Evolutionary conservation across 2,797 vertebrate species (phyloP).

Genomic region (Limosa lapponica): DNA sequence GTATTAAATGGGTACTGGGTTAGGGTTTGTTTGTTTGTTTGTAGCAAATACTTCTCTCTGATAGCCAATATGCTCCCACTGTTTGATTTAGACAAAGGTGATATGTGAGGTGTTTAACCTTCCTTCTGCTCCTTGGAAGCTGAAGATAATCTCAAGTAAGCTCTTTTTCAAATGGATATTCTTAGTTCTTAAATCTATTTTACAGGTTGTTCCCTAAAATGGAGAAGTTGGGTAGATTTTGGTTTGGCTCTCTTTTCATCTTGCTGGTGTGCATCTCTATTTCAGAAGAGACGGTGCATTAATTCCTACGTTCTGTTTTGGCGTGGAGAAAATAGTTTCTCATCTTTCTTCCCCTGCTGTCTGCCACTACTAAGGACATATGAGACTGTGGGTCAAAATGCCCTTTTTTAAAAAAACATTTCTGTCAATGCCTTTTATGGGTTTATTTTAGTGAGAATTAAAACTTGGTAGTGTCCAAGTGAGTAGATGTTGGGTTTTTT

Average conservation of each 20-base stretch:
- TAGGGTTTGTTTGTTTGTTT: neutral
- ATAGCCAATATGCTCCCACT: neutral
- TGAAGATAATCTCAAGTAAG: constrained; percentile 12
- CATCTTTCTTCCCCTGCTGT: neutral
- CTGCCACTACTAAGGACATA: neutral
- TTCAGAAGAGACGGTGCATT: neutral
- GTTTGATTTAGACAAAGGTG: neutral
- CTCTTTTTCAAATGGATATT: constrained; percentile 21
- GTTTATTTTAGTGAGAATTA: neutral
- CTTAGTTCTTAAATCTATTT: neutral
- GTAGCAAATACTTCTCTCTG: neutral
- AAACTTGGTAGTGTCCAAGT: neutral
- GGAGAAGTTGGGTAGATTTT: neutral
- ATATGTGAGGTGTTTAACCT: neutral
- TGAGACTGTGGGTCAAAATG: neutral
- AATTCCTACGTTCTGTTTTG: neutral
- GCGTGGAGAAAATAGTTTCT: neutral
- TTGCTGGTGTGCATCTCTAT: neutral
- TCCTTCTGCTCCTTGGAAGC: neutral
- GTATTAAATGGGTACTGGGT: neutral
- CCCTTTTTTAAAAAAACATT: neutral
- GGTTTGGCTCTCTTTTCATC: neutral
- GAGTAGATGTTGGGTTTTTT: neutral
- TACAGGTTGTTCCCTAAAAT: neutral
- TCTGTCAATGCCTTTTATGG: neutral